A percentile compares a stretch with the other conserved stretches of the same genome.
Evolutionary conservation across 2,797 vertebrate genomes (phyloP).

Genomic region (Gymnopithys bicolor): DNA sequence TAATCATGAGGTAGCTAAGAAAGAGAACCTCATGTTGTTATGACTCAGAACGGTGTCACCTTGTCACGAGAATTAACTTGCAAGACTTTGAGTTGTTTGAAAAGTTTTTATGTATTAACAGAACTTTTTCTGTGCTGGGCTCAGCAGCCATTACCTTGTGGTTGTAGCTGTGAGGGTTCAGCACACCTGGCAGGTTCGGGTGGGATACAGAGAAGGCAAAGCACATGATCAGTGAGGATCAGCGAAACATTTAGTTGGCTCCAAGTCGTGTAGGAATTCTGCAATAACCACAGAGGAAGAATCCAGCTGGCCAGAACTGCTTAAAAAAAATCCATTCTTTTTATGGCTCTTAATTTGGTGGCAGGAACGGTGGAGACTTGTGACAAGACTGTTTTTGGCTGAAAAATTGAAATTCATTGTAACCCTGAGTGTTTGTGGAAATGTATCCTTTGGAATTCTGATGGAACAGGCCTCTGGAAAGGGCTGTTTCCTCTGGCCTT

Average conservation of each 20-base stretch:
- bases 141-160: not conserved
- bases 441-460: not conserved
- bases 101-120: not conserved
- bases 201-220: not conserved
- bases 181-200: not conserved
- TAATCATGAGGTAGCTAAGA: not conserved
- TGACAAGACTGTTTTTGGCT: not conserved
- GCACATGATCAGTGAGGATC: fast-evolving
- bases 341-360: not conserved
- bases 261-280: not conserved
- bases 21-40: not conserved
- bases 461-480: not conserved
- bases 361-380: not conserved
- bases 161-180: not conserved
- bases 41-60: not conserved
- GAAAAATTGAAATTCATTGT: not conserved
- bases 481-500: not conserved
- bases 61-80: not conserved
- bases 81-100: not conserved
- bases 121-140: not conserved
- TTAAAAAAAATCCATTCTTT: not conserved
- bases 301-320: not conserved
- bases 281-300: not conserved
- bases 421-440: not conserved
- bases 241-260: not conserved